phyloP scores from a whole-genome alignment of 2,113 vertebrate species.

The Collichthys lucidus region DNA sequence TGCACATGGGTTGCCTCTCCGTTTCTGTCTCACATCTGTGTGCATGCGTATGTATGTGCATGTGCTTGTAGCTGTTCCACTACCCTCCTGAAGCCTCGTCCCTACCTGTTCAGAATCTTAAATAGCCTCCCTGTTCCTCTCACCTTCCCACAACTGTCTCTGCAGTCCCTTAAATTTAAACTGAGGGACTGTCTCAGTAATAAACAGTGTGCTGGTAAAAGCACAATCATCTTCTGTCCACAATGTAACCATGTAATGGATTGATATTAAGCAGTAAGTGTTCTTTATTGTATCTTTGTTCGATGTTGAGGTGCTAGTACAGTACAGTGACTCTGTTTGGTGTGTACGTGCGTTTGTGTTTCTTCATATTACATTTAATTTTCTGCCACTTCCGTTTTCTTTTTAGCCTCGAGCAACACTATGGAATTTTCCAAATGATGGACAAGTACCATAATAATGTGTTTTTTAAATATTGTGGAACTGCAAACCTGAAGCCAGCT shows the following conservation, averaged over 20 bases:
- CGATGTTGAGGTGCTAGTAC: neutral
- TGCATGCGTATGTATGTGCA: constrained; percentile 8
- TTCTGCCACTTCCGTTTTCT: constrained; percentile 43
- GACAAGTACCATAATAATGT: constrained; percentile 54
- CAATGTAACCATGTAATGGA: constrained; percentile 27
- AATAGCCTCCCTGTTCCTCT: constrained; percentile 73
- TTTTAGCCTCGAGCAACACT: constrained; percentile 31
- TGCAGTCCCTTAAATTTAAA: constrained; percentile 59
- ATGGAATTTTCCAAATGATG: constrained; percentile 47
- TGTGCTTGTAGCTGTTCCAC: constrained; percentile 55
- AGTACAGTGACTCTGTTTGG: neutral
- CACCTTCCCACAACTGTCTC: constrained; percentile 68
- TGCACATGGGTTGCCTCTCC: constrained; percentile 32
- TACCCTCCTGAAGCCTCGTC: constrained; percentile 74
- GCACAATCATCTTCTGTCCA: neutral
- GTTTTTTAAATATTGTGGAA: constrained; percentile 52
- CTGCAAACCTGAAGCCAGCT: constrained; percentile 52
- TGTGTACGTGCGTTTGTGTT: neutral
- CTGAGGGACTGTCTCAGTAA: constrained; percentile 26
- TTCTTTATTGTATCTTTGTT: constrained; percentile 23
- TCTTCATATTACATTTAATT: constrained; percentile 25
- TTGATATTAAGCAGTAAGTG: constrained; percentile 5
- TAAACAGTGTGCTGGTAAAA: constrained; percentile 31
- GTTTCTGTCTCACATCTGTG: constrained; percentile 33
- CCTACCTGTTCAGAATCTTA: constrained; percentile 83